Evolutionary conservation across 2,113 vertebrate genomes (phyloP).

Genomic region (Tamias sibiricus): DNA sequence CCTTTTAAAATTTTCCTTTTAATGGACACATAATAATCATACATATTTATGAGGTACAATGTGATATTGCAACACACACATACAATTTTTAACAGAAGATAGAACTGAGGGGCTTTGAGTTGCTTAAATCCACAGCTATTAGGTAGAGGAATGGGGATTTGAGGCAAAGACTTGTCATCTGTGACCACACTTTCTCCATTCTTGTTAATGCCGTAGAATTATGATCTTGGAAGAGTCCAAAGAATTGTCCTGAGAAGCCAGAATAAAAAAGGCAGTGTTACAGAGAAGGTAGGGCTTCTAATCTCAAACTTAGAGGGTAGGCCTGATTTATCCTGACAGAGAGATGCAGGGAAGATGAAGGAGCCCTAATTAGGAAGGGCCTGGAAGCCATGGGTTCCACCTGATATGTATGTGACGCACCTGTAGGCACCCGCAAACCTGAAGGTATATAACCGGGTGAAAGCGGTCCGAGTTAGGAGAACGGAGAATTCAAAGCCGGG

Average conservation of each 20-base stretch:
- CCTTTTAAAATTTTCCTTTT: not conserved
- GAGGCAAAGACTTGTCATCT: not conserved
- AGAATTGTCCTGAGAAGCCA: not conserved
- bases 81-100: not conserved
- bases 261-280: not conserved
- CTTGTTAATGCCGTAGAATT: not conserved
- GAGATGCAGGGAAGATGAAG: not conserved
- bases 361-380: too few relatives aligned
- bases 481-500: too few relatives aligned
- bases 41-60: not conserved
- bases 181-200: not conserved
- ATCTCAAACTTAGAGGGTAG: not conserved
- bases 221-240: not conserved
- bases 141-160: not conserved
- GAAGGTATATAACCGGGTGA: too few relatives aligned
- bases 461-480: too few relatives aligned
- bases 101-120: not conserved
- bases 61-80: not conserved
- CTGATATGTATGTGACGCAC: too few relatives aligned
- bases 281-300: not conserved
- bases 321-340: not conserved
- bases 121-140: not conserved
- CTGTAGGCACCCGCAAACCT: too few relatives aligned
- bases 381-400: too few relatives aligned
- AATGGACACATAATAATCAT: not conserved